Base-by-base conservation (phyloP, 2,113 vertebrate genomes). In the Tetrax tetrax region DNA sequence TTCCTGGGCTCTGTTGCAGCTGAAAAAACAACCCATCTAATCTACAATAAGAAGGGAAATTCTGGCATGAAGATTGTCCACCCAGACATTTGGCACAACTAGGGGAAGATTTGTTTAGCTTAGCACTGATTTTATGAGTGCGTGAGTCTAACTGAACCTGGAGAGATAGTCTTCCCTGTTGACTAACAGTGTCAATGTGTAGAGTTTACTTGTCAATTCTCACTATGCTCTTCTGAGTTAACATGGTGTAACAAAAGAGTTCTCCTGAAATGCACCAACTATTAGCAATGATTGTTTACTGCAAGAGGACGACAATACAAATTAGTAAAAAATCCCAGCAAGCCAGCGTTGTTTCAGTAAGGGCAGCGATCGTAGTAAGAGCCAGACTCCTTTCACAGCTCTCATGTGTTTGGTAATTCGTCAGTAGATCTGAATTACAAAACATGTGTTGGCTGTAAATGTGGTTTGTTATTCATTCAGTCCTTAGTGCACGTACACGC, bases 11-110 rank as follows among this genome's bases (percentile, higher is more conserved):
- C 97, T 97, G 41, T 94, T 98, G 85, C 97, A 98, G 98, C 98
- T 98, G 98, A 97, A 91, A 98, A 98, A 98, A 98, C 97, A 98
- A 89, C 47, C 45, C 80, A 97, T 97, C 94, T 97, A 94, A 96
- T 97, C 92, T 98, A 97, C 95, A 96, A 96, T 97, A 96, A 98
- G 96, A 96, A 97, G 92, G 95, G 93, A 97, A 98, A 97, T 96
- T 97, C 95, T 98, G 96, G 96, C 76, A 9, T 96, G 93, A 84
- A 93, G 96, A 60, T 94, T 97, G 95, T 97, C 94, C 96, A 96
- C 96, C 50, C 96, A 97, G 97, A 97, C 96, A 90, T 97, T 97
- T 98, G 98, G 97, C 97, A 97, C 88, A 94, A 91, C 90, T 89
- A 92, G 94, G 95, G 95, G 97, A 97, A 98, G 96, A 94, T 97